A percentile compares a stretch with the other conserved stretches of the same genome.
phyloP scores from a whole-genome alignment of 2,113 vertebrate species.

The Physeter macrocephalus region DNA sequence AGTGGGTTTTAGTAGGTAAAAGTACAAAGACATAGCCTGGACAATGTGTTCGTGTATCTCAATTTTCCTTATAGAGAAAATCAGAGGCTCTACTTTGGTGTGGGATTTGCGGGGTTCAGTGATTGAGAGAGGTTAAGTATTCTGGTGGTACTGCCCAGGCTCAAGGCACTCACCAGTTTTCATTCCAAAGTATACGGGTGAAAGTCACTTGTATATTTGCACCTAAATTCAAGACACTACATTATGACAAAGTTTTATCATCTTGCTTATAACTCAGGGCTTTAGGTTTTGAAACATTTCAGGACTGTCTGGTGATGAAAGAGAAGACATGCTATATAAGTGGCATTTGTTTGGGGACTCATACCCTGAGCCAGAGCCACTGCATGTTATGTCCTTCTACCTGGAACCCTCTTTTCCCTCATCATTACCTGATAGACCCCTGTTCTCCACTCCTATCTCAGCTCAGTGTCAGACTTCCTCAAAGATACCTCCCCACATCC shows the following conservation, averaged over 20 bases:
- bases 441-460: not conserved
- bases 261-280: not conserved
- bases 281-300: not conserved
- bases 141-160: not conserved
- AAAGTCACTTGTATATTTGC: not conserved
- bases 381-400: not conserved
- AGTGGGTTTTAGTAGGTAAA: not conserved
- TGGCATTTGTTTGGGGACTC: not conserved
- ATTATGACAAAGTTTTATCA: not conserved
- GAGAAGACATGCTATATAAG: not conserved
- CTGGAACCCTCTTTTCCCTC: too few relatives aligned
- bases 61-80: not conserved
- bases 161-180: not conserved
- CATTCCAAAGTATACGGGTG: not conserved
- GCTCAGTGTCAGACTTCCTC: not conserved
- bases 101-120: not conserved
- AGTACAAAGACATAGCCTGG: not conserved
- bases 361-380: not conserved
- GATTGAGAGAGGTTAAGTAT: not conserved
- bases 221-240: not conserved
- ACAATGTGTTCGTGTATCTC: not conserved
- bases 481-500: not conserved
- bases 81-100: not conserved
- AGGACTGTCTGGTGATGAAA: not conserved
- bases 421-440: not conserved